Evolutionary conservation across 2,888 invertebrate species (phyloP), one percentile per base, ranked within the genome.

Genomic region (Hybos culiciformis): DNA sequence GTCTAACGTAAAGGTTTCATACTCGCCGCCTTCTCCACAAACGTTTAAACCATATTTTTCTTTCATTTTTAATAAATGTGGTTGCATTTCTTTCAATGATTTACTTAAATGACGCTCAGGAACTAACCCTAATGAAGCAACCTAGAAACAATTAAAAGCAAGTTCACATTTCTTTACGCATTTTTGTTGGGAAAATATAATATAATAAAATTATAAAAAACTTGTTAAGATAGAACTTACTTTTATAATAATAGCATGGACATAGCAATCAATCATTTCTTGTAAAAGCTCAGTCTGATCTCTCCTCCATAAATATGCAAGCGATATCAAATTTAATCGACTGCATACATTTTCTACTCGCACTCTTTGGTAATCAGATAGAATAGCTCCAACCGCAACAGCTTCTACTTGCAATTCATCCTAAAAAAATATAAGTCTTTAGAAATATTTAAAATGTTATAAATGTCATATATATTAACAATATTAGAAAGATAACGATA

Each of bases 11-110:
- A 98, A 87, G 23, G 96, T 92, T 70, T 98, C 98, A 63, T 94
- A 98, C 68, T 99, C 98, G 41, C 98, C 98, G 37, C 98, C 98
- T 70, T 99, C 98, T 17, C 98, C 98, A 68, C 94, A 96, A 33
- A 94, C 80, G 70, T 93, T 91, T 50, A 93, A 71, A 41, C 92
- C 93, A 68, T 88, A 98, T 67, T 93, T 90, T 61, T 87, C 83
- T 59, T 86, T 82, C 83, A 96, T 86, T 63, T 81, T 74, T 51
- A 83, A 63, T 58, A 98, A 75, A 66, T 93, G 87, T 12, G 88
- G 79, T 59, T 87, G 83, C 62, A 97, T 80, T 54, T 92, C 81
- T 52, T 75, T 73, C 51, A 96, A 72, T 33, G 82, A 77, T 70
- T 85, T 77, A 31, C 94, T 94, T 51, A 97, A 73, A 71, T 96